These are phyloP conservation scores for Philotrypesis tridentata DNA, from an alignment of 1,140 invertebrate genomes.

Conservation along the genomic window DNA sequence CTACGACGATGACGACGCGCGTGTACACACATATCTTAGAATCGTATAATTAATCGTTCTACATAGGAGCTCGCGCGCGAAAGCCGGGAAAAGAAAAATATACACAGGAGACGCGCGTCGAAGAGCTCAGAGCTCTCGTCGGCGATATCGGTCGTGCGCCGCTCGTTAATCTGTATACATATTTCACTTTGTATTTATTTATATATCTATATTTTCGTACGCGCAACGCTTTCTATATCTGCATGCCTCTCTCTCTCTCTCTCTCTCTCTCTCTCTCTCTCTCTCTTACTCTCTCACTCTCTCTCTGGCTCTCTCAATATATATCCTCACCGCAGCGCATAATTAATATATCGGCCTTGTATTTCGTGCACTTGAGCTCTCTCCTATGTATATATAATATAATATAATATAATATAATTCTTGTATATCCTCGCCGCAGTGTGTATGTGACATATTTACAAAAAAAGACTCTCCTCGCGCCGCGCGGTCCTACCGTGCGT, in stretches of 20 bases:
- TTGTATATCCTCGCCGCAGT: slow-evolving; percentile 50
- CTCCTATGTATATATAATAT: neutral
- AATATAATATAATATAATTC: slow-evolving; percentile 40
- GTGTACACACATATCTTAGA: neutral
- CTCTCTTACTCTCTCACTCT: neutral
- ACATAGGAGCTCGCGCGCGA: neutral
- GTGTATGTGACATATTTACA: slow-evolving; percentile 46
- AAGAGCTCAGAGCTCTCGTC: neutral
- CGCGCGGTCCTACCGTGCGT: slow-evolving; percentile 19
- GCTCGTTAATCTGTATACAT: slow-evolving; percentile 13
- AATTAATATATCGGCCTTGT: slow-evolving; percentile 45
- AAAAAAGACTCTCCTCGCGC: slow-evolving; percentile 14
- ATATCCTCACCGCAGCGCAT: slow-evolving; percentile 26
- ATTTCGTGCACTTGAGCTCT: too few relatives aligned
- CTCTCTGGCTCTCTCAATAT: slow-evolving; percentile 51
- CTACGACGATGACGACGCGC: too few relatives aligned
- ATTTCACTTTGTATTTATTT: neutral
- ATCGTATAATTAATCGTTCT: neutral
- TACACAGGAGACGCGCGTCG: neutral
- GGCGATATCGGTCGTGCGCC: slow-evolving; percentile 6
- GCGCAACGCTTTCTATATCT: neutral
- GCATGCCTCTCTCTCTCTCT: neutral
- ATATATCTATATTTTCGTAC: slow-evolving; percentile 39
- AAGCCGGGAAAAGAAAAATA: neutral
- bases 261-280: neutral